Base-by-base conservation (phyloP, 2,888 invertebrate species). In the Steinernema scapterisci region DNA sequence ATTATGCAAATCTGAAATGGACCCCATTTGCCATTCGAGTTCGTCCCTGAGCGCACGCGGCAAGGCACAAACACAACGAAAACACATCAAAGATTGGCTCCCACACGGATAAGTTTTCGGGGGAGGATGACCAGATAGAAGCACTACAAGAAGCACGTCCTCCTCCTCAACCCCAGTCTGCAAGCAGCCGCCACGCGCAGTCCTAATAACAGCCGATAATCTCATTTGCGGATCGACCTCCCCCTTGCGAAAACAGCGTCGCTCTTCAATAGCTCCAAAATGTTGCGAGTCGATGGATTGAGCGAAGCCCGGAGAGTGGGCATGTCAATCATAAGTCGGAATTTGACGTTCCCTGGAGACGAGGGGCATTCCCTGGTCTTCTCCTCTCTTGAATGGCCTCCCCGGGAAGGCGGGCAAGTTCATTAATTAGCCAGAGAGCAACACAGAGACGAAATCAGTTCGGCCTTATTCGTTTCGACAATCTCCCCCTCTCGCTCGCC, bases 1-100 rank as follows among this genome's bases (percentile, higher is more conserved):
- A 38, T 27, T 63, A 63, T 63, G 63, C 63, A 63, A 63, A 63
- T 63, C 63, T 63, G 38, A 63, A 63, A 63, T 63, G 63, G 63
- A 63, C 11, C 25, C 63, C 31, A 31, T 31, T 63, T 31, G 19
- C 48, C 38, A 19, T 48, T n/a, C 48, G 48, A 5, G 11, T 27
- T 63, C 5, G 23, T 11, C 63, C 31, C 31, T 38, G 27, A 7
- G 31, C 31, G n/a, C n/a, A n/a, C n/a, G 2, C 63, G 31, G n/a
- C 63, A n/a, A 16, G 7, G 11, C 31, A 11, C 16, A 63, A 27
- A 27, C 54, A 21, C 13, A 23, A n/a, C 23, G 21, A 31, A 63
- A 63, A 63, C 63, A 63, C 21, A 31, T 31, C 63, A 31, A 27
- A 25, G 63, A 48, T 48, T 16, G 48, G 48, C 48, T 63, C 63